These are phyloP conservation scores for Cheirogaleus major DNA, from an alignment of 2,797 vertebrate species.

Conservation along the genomic window DNA sequence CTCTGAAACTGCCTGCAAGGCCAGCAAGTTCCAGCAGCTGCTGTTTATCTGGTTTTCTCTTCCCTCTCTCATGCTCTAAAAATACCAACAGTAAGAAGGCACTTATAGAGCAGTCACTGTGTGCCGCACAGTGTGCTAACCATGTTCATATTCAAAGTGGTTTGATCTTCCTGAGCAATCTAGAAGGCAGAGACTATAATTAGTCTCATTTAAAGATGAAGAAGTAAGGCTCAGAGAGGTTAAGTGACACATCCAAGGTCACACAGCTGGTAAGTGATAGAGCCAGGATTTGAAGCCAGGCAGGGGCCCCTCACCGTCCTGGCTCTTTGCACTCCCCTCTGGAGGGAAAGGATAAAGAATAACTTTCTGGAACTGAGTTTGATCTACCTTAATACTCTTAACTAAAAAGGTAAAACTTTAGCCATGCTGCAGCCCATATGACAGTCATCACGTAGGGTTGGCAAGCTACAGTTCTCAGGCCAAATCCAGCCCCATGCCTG, in stretches of 20 bases:
- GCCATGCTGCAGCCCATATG: neutral
- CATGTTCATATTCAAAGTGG: neutral
- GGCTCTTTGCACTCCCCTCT: neutral
- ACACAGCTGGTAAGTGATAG: neutral
- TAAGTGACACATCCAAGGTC: neutral
- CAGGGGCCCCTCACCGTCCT: neutral
- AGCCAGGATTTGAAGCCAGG: neutral
- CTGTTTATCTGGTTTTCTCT: neutral
- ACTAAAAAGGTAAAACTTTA: neutral
- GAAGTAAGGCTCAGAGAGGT: slow-evolving; percentile 26
- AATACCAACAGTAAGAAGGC: neutral
- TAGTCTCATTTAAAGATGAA: slow-evolving; percentile 17
- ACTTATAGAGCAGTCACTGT: neutral
- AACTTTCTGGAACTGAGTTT: neutral
- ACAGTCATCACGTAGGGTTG: neutral
- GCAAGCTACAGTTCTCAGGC: neutral
- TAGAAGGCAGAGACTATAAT: neutral
- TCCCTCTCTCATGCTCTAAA: neutral
- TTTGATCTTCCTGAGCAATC: neutral
- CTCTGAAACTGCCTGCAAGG: neutral
- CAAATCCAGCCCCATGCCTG: neutral
- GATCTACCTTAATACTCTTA: neutral
- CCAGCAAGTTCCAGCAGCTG: neutral
- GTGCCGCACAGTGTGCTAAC: neutral
- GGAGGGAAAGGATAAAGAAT: neutral